Conservation (phyloP, 2,113 vertebrate species). For the Nicator chloris region DNA sequence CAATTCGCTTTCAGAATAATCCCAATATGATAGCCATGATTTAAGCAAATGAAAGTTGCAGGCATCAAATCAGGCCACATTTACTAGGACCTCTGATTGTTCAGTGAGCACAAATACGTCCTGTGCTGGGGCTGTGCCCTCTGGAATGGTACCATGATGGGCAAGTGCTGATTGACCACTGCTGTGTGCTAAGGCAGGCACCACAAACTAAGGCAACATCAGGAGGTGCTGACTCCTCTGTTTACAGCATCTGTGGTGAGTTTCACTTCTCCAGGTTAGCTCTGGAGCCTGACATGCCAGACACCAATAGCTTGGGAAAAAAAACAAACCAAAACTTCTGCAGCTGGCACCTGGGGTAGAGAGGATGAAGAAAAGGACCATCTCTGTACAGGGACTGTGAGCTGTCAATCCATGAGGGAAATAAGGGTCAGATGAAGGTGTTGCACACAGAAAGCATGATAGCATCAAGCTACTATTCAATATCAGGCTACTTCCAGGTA, state of each 20-base stretch:
- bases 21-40: accelerated
- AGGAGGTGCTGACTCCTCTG: neutral
- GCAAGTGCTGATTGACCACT: neutral
- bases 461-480: neutral
- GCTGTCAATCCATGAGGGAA: neutral
- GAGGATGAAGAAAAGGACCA: neutral
- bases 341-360: neutral
- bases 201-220: neutral
- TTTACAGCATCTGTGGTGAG: neutral
- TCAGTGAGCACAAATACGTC: neutral
- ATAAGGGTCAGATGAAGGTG: neutral
- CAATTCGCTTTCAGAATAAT: neutral
- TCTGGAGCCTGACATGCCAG: neutral
- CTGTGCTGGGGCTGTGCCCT: neutral
- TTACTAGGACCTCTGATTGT: neutral
- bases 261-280: neutral
- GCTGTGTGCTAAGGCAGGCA: neutral
- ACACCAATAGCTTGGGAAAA: accelerated
- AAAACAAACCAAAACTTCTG: neutral
- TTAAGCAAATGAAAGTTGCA: neutral
- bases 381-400: neutral
- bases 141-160: accelerated
- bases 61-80: neutral
- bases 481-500: neutral
- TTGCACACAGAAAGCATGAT: neutral